Conservation (phyloP, 53 echinoderm and acorn worm species). For the Zoroaster sp. region DNA sequence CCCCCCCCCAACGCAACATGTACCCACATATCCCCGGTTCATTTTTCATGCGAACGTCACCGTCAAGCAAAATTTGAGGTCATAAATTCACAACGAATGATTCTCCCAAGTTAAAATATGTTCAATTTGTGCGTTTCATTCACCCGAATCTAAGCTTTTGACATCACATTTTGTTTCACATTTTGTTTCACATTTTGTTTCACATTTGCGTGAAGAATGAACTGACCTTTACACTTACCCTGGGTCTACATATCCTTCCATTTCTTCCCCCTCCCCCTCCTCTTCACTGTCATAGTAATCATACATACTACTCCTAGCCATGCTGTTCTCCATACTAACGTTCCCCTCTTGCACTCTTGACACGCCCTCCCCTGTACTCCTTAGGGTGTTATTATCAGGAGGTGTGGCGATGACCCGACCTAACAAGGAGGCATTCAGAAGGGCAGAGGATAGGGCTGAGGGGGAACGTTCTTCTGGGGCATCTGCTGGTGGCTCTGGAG, state of each 20-base stretch:
- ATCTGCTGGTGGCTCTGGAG: conserved; percentile 82
- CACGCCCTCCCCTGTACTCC: conserved; percentile 39
- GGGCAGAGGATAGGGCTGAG: conserved; percentile 81
- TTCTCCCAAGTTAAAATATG: no score
- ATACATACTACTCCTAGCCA: conserved; percentile 94
- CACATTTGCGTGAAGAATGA: background rate
- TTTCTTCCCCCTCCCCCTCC: conserved; percentile 72
- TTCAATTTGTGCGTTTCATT: no score
- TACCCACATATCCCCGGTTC: no score
- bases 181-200: no score
- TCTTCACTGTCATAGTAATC: conserved; percentile 94
- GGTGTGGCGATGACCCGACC: conserved; percentile 79
- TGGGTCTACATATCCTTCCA: conserved; percentile 54
- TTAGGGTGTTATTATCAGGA: conserved; percentile 53
- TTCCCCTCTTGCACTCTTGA: conserved; percentile 16
- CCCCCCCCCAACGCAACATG: background rate
- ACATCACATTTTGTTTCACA: no score
- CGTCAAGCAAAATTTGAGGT: no score
- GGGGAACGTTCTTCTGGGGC: conserved; percentile 53
- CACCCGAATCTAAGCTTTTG: no score
- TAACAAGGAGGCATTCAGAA: conserved; percentile 82
- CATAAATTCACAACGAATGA: no score
- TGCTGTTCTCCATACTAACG: conserved; percentile 63
- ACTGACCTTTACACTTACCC: conserved; percentile 17
- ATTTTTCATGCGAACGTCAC: no score